Base-by-base conservation (phyloP, 2,113 vertebrate species). In the Macrotis lagotis region DNA sequence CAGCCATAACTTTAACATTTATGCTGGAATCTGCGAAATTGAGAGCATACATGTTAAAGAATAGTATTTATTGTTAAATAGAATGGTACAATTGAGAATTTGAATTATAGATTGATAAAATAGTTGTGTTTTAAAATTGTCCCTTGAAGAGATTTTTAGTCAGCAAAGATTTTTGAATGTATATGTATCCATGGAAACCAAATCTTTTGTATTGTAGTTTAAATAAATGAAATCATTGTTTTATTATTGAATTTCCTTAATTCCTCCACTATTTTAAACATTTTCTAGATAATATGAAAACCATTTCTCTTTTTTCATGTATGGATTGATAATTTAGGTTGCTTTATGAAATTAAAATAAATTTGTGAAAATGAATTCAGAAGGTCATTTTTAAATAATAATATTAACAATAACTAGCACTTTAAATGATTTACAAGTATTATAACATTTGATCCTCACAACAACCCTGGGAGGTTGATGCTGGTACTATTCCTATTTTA, bases 41-140 rank as follows among this genome's bases (percentile, higher is more conserved):
- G 24, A 44, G n/a, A 24, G 66, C 22, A 1, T 19, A 44, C 16
- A 44, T 83, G 37, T 37, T 44, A 83, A 83, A 44, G 44, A 83
- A 74, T 74, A 5, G 1, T 22, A 44, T 83, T 83, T 83, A 24
- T 83, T 83, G 66, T 44, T 83, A 83, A 8, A 74, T 83, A 44
- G 19, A 83, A n/a, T 74, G 14, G 31, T n/a, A n/a, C n/a, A 22
- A 44, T 83, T 44, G n/a, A 83, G n/a, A 44, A 83, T 44, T 83
- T 83, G 7, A 44, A 44, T 83, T 83, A 83, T 83, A 44, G 5
- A 8, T 24, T 83, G 66, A 7, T 24, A 83, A 83, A 83, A 24
- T n/a, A 55, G 26, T 92, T 97, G 31, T 90, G 11, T 44, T 11
- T 91, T 92, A 94, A 96, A 93, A 50, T 0, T 3, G 49, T 95